Conservation (phyloP, 2,888 invertebrate genomes). For the Mythimna loreyi region DNA sequence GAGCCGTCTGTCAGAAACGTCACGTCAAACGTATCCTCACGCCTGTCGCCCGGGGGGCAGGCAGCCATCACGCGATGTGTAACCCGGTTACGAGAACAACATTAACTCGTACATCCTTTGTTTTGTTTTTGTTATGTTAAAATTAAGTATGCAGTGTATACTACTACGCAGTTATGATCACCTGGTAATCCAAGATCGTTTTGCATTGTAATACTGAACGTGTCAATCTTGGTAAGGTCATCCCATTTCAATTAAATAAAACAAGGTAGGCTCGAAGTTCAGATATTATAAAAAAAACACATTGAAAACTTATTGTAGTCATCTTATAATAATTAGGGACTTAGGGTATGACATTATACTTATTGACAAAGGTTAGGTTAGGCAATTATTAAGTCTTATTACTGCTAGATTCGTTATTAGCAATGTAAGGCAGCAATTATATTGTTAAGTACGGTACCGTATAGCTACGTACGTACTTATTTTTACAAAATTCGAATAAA, state of each 20-base stretch:
- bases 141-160: conserved; percentile 18
- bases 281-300: too few species aligned
- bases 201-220: conserved; percentile 21
- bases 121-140: conserved; percentile 36
- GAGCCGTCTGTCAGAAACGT: conserved; percentile 62
- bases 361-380: too few species aligned
- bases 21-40: conserved; percentile 59
- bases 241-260: neutral
- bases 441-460: too few species aligned
- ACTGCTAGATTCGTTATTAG: too few species aligned
- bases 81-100: conserved; percentile 59
- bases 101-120: conserved; percentile 38
- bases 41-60: conserved; percentile 71
- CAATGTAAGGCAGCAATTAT: too few species aligned
- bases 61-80: conserved; percentile 65
- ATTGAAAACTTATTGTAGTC: too few species aligned
- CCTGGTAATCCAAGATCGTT: conserved; percentile 49
- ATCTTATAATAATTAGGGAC: too few species aligned
- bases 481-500: too few species aligned
- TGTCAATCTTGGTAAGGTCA: neutral
- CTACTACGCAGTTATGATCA: conserved; percentile 40
- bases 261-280: too few species aligned
- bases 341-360: too few species aligned
- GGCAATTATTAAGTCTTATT: too few species aligned
- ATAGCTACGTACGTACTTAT: too few species aligned